phyloP scores from a whole-genome alignment of 2,113 vertebrate genomes.

The Notothenia coriiceps region DNA sequence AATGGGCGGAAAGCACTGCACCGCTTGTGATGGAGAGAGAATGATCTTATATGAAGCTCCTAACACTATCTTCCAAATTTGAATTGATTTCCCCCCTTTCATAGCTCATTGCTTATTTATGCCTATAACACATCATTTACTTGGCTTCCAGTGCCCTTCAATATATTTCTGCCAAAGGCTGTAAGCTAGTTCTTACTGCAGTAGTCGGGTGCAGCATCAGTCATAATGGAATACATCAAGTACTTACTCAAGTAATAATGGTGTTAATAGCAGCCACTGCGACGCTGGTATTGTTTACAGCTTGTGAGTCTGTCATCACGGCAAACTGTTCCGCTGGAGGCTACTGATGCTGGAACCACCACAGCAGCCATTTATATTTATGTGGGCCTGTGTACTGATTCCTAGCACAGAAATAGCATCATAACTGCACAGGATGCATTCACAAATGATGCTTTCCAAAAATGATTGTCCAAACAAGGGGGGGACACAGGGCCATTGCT shows the following conservation, averaged over 20 bases:
- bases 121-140: not conserved
- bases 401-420: no score
- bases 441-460: no score
- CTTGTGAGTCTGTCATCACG: no score
- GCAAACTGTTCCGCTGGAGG: no score
- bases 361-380: no score
- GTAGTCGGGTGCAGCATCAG: not conserved
- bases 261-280: no score
- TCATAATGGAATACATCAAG: not conserved
- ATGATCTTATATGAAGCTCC: not conserved
- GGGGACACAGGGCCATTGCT: no score
- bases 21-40: constrained; percentile 25
- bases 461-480: no score
- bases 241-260: not conserved
- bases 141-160: constrained; percentile 12
- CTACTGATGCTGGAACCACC: no score
- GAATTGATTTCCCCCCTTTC: constrained; percentile 35
- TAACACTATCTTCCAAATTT: constrained; percentile 18
- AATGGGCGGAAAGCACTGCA: constrained; percentile 29
- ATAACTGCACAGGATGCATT: no score
- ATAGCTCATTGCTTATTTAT: constrained; percentile 38
- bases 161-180: not conserved
- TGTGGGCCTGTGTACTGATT: no score
- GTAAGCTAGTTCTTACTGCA: not conserved
- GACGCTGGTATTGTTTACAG: no score